phyloP scores from a whole-genome alignment of 2,113 vertebrate genomes.

The Malurus melanocephalus region DNA sequence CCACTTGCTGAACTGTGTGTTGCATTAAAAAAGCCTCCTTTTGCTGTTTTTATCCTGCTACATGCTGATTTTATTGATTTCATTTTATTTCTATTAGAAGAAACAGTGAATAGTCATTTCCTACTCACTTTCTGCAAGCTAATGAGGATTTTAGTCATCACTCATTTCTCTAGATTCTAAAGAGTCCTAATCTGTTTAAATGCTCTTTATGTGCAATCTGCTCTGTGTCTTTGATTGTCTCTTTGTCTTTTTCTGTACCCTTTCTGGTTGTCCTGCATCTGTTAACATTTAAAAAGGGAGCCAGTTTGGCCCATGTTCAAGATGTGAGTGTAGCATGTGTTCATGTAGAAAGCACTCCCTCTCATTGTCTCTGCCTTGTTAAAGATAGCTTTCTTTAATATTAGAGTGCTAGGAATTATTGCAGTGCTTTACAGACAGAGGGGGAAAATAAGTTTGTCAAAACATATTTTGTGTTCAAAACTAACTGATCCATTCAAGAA shows the following conservation, averaged over 20 bases:
- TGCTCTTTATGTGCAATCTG: background rate
- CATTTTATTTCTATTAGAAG: slow-evolving; percentile 24
- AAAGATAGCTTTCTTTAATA: background rate
- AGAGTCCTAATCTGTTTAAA: background rate
- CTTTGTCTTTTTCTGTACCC: background rate
- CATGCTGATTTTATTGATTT: background rate
- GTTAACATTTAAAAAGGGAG: background rate
- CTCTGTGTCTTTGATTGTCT: background rate
- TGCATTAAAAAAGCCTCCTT: background rate
- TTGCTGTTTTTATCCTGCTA: background rate
- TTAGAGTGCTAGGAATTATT: background rate
- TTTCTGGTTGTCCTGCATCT: background rate
- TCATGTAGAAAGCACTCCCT: background rate
- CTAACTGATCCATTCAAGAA: background rate
- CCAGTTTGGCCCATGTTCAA: background rate
- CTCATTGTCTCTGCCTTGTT: background rate
- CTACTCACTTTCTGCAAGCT: slow-evolving; percentile 4
- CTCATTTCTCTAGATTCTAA: background rate
- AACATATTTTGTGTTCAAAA: background rate
- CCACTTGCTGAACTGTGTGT: background rate
- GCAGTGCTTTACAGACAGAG: background rate
- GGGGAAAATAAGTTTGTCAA: background rate
- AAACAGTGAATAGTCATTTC: slow-evolving; percentile 5
- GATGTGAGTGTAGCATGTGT: background rate
- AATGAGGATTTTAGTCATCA: background rate